Evolutionary conservation across 1,140 invertebrate species (phyloP).

Genomic region (Aphis gossypii): DNA sequence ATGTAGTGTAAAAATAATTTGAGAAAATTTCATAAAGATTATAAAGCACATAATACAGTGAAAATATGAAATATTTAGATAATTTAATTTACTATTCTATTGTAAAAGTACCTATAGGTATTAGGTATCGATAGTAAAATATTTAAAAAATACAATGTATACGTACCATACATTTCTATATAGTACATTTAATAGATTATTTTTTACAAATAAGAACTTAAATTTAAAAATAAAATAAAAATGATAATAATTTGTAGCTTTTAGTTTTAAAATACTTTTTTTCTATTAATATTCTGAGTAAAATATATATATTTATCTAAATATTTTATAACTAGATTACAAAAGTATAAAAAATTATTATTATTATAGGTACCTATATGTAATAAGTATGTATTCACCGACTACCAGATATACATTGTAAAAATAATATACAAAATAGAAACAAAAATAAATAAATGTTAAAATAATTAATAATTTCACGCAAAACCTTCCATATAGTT

Average conservation of each 20-base stretch:
- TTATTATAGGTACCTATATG: no score
- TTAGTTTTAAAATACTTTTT: background rate
- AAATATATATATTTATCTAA: background rate
- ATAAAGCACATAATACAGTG: background rate
- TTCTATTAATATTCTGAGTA: background rate
- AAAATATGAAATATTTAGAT: background rate
- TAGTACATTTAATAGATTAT: background rate
- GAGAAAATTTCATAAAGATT: background rate
- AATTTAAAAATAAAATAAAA: background rate
- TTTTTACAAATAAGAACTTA: background rate
- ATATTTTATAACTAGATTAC: background rate
- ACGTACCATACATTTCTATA: background rate
- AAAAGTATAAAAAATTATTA: no score
- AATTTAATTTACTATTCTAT: constrained; percentile 2
- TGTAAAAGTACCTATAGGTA: background rate
- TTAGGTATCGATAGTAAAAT: background rate
- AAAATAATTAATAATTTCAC: no score
- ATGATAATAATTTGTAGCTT: background rate
- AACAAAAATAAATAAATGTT: no score
- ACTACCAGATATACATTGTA: no score
- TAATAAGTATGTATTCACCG: no score
- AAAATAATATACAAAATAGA: no score
- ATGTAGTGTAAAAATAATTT: background rate
- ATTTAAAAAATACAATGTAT: background rate
- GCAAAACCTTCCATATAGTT: no score